phyloP scores from a whole-genome alignment of 2,888 invertebrate genomes.

The Microctonus brassicae region DNA sequence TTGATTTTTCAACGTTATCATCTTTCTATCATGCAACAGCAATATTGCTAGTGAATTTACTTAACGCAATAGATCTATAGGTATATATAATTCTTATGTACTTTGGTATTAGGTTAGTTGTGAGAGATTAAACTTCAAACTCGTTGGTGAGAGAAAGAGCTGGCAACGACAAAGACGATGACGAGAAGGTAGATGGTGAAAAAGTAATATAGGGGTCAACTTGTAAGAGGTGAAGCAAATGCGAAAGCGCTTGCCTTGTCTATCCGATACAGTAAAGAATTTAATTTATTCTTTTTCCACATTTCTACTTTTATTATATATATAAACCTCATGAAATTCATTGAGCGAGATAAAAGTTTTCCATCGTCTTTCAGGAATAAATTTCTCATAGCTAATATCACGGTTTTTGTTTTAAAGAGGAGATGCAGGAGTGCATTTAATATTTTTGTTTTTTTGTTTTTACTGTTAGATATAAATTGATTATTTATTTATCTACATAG shows the following conservation, averaged over 20 bases:
- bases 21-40: conserved; percentile 1
- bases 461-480: not conserved
- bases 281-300: conserved; percentile 32
- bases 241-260: conserved; percentile 11
- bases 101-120: not conserved
- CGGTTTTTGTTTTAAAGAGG: not conserved
- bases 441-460: not conserved
- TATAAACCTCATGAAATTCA: conserved; percentile 24
- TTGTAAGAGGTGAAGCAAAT: not conserved
- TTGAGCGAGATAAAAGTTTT: conserved; percentile 30
- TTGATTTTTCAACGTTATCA: conserved; percentile 11
- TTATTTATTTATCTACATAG: not conserved
- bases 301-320: conserved; percentile 25
- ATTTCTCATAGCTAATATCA: not conserved
- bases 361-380: not conserved
- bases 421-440: not conserved
- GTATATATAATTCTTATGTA: not conserved
- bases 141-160: not conserved
- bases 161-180: not conserved
- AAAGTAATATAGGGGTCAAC: conserved; percentile 11
- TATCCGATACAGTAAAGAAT: conserved; percentile 25
- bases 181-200: too few relatives aligned
- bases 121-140: conserved; percentile 9
- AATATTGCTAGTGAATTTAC: conserved; percentile 3
- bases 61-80: not conserved